Percentiles rank a stretch among this genome's conserved stretches.
These are phyloP conservation scores for Anastrepha ludens DNA, from an alignment of 1,140 invertebrate genomes.

Conservation along the genomic window DNA sequence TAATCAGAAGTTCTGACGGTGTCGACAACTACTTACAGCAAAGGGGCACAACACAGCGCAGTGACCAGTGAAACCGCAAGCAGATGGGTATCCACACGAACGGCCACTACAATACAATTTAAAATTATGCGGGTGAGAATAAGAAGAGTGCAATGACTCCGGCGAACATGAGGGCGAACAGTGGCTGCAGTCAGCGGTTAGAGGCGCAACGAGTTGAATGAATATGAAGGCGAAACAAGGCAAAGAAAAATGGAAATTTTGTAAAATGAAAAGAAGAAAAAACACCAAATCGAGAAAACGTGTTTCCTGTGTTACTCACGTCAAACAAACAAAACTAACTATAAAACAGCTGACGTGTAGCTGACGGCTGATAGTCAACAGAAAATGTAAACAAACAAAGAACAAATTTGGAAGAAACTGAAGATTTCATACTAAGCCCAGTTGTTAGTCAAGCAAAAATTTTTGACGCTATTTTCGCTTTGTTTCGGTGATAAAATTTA, in stretches of 20 bases:
- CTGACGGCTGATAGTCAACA: not conserved
- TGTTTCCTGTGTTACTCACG: slow-evolving; percentile 32
- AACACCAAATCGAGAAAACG: slow-evolving; percentile 2
- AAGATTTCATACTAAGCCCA: too few relatives aligned
- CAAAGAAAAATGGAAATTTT: slow-evolving; percentile 37
- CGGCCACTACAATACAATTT: not conserved
- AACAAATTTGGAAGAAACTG: not conserved
- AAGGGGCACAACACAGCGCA: not conserved
- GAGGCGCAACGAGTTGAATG: not conserved
- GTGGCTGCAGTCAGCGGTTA: not conserved
- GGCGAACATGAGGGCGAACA: not conserved
- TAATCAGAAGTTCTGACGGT: slow-evolving; percentile 24
- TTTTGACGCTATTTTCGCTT: too few relatives aligned
- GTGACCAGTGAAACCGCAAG: slow-evolving; percentile 23
- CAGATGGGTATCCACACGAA: slow-evolving; percentile 20
- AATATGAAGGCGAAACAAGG: not conserved
- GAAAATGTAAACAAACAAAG: slow-evolving; percentile 23
- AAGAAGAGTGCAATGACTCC: slow-evolving; percentile 37
- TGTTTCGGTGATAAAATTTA: too few relatives aligned
- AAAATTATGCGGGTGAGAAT: slow-evolving; percentile 10
- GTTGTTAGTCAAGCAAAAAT: too few relatives aligned
- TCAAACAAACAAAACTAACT: not conserved
- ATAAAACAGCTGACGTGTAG: slow-evolving; percentile 9
- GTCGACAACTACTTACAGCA: not conserved
- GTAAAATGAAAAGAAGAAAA: not conserved